phyloP scores from a whole-genome alignment of 1,140 invertebrate genomes.

The Macrosteles quadrilineatus region DNA sequence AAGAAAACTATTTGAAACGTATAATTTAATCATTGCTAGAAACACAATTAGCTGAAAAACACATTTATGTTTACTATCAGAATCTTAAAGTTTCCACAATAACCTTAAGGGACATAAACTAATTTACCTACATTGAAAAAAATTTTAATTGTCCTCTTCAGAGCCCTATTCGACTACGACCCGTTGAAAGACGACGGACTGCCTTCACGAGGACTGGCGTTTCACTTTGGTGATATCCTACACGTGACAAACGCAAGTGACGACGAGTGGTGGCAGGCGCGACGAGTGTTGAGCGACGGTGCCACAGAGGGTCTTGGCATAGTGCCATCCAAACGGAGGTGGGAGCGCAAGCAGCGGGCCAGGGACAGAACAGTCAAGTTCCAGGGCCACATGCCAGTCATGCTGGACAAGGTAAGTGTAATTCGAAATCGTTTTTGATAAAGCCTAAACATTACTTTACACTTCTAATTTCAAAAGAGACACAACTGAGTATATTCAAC shows the following conservation, averaged over 20 bases:
- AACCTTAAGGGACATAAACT: too few species aligned
- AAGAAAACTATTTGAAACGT: too few species aligned
- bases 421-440: too few species aligned
- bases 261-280: slow-evolving; percentile 97
- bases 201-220: slow-evolving; percentile 92
- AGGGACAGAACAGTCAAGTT: slow-evolving; percentile 97
- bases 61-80: too few species aligned
- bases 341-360: slow-evolving; percentile 96
- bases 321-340: slow-evolving; percentile 83
- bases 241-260: slow-evolving; percentile 99
- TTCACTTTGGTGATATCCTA: slow-evolving; percentile 96
- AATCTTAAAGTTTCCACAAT: too few species aligned
- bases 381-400: slow-evolving; percentile 77
- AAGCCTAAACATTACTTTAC: too few species aligned
- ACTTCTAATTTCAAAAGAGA: too few species aligned
- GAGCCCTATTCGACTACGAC: slow-evolving; percentile 98
- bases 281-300: slow-evolving; percentile 61
- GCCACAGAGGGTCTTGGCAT: slow-evolving; percentile 70
- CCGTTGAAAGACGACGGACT: slow-evolving; percentile 95
- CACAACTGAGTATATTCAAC: too few species aligned
- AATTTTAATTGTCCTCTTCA: slow-evolving; percentile 50
- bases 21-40: too few species aligned
- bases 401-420: slow-evolving; percentile 61
- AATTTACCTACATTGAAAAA: too few species aligned
- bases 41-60: too few species aligned